Conservation (phyloP, 2,113 vertebrate species). For the Balaenoptera acutorostrata region DNA sequence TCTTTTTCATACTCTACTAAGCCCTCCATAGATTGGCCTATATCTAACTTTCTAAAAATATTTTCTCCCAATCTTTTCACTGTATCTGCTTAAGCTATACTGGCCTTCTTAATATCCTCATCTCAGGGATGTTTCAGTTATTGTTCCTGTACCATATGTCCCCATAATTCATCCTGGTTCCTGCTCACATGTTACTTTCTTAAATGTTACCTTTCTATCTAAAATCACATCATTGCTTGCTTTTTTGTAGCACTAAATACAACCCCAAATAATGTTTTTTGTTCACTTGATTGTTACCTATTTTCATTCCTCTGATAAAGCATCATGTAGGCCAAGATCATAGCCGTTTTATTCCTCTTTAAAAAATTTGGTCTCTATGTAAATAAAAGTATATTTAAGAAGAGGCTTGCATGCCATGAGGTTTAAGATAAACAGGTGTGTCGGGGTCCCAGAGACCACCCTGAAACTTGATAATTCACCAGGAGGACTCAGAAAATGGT, state of each 20-base stretch:
- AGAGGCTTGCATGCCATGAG: not conserved
- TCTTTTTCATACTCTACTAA: not conserved
- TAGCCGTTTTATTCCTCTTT: not conserved
- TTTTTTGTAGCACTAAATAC: not conserved
- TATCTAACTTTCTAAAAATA: not conserved
- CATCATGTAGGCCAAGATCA: not conserved
- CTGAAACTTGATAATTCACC: not conserved
- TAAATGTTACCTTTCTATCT: not conserved
- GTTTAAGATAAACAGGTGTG: not conserved
- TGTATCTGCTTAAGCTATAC: not conserved
- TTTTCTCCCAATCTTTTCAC: not conserved
- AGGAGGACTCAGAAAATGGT: not conserved
- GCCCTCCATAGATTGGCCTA: not conserved
- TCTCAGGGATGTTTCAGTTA: not conserved
- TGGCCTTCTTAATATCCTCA: not conserved
- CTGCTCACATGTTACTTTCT: not conserved
- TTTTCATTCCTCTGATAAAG: not conserved
- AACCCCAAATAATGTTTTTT: not conserved
- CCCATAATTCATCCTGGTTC: not conserved
- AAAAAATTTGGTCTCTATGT: not conserved
- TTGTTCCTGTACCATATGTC: not conserved
- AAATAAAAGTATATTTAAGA: not conserved
- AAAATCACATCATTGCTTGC: not conserved
- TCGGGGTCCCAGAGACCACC: not conserved
- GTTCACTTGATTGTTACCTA: not conserved